Evolutionary conservation across 2,113 vertebrate genomes (phyloP).

Genomic region (Galemys pyrenaicus): DNA sequence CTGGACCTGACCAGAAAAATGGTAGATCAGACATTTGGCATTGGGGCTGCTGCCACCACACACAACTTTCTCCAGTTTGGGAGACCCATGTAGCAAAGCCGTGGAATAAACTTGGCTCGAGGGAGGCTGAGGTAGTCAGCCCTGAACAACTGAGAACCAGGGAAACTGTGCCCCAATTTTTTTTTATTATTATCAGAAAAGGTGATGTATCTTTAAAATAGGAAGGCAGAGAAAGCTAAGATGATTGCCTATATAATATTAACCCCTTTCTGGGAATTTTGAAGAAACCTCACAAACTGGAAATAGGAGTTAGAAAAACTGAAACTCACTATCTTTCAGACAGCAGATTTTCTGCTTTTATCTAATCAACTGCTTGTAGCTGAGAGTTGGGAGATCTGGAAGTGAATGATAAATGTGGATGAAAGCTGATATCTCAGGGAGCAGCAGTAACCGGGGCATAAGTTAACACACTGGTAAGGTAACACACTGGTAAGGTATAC

Average conservation of each 20-base stretch:
- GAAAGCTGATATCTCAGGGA: conserved; percentile 19
- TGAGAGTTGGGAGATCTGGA: not conserved
- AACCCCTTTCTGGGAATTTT: not conserved
- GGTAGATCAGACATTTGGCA: conserved; percentile 58
- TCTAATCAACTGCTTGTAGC: not conserved
- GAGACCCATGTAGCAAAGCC: conserved; percentile 14
- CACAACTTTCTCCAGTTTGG: not conserved
- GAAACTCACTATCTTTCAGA: not conserved
- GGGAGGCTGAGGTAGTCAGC: conserved; percentile 25
- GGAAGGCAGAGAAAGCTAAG: not conserved
- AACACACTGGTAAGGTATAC: not conserved
- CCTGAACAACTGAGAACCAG: conserved; percentile 5
- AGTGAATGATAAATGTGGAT: not conserved
- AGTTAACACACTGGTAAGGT: not conserved
- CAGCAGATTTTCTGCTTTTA: not conserved
- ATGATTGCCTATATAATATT: not conserved
- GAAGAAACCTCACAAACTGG: not conserved
- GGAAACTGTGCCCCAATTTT: not conserved
- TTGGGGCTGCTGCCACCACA: not conserved
- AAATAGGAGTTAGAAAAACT: not conserved
- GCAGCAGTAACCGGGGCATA: not conserved
- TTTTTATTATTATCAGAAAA: conserved; percentile 48
- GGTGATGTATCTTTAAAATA: not conserved
- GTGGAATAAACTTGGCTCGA: conserved; percentile 39
- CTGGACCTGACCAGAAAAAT: conserved; percentile 54